phyloP scores from a whole-genome alignment of 2,797 vertebrate species.

The Pantherophis vulpinus region DNA sequence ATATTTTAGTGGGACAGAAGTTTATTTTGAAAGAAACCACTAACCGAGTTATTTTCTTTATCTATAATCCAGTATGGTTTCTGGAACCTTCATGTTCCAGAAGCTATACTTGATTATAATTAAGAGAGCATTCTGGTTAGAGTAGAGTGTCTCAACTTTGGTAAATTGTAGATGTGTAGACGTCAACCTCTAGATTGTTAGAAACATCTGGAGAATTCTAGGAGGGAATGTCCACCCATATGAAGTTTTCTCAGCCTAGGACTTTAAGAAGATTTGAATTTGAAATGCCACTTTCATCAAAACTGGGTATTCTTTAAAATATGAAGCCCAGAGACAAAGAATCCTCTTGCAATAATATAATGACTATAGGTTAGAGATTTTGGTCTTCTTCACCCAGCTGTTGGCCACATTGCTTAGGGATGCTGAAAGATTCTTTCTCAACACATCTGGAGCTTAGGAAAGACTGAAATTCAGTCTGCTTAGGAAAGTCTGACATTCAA shows the following conservation, averaged over 20 bases:
- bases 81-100: not conserved
- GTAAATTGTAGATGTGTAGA: no score
- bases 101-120: not conserved
- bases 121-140: not conserved
- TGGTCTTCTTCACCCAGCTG: not conserved
- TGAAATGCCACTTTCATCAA: not conserved
- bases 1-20: not conserved
- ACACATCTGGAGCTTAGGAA: no score
- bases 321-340: not conserved
- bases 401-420: not conserved
- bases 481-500: no score
- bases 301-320: not conserved
- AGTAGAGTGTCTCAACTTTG: no score
- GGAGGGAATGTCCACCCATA: no score
- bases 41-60: not conserved
- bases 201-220: no score
- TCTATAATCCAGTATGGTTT: not conserved
- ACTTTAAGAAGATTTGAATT: not conserved
- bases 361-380: not conserved
- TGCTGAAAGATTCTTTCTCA: not conserved
- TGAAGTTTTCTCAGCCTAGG: not conserved
- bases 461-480: no score
- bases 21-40: not conserved
- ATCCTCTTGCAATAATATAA: not conserved
- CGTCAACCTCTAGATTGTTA: no score